Evolutionary conservation across 30 jellyfish, hydroid and myxozoan genomes (phyloP), one percentile per base, ranked within the genome.

Genomic region (Nemopilema nomurai): DNA sequence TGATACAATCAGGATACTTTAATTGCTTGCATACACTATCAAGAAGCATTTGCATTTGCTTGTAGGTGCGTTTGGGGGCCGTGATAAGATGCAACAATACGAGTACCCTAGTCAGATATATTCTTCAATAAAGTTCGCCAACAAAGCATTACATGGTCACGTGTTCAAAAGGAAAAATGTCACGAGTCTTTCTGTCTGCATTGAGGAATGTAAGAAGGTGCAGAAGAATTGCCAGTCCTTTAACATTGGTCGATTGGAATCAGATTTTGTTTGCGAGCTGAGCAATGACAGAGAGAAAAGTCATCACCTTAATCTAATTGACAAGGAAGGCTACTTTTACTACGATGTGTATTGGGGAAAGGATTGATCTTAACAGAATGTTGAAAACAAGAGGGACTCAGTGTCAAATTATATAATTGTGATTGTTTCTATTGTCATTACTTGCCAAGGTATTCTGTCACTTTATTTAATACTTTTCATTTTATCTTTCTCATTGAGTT

Each of bases 271-370:
- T 29, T 83, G 91, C 22, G 85, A 83, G 72, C 80, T 83, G 49
- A 83, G 71, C 67, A 70, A 22, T 13, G 80, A 27, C 24, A 62
- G 74, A 19, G 65, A 71, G 23, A 27, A 26, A 66, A 8, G 28
- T 25, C 53, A 17, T 30, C 71, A 28, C 26, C 71, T 49, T 9
- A 22, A 29, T 20, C 26, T 83, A 6, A 31, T 30, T 0, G 86
- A 83, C 22, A 25, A 74, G 16, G 18, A 70, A 1, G 71, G 62
- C 29, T 83, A 62, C 57, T 76, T 50, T 18, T 71, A 69, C 49
- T 83, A 83, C 64, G 91, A 83, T 32, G 91, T 83, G 0, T 83
- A 70, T 63, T 83, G 84, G 80, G 83, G 72, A 8, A 63, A 19
- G 16, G 72, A n/a, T n/a, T n/a, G n/a, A n/a, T n/a, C n/a, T n/a